These are phyloP conservation scores for Drosophila nebulosa DNA, from an alignment of 1,140 invertebrate genomes.

Conservation along the genomic window DNA sequence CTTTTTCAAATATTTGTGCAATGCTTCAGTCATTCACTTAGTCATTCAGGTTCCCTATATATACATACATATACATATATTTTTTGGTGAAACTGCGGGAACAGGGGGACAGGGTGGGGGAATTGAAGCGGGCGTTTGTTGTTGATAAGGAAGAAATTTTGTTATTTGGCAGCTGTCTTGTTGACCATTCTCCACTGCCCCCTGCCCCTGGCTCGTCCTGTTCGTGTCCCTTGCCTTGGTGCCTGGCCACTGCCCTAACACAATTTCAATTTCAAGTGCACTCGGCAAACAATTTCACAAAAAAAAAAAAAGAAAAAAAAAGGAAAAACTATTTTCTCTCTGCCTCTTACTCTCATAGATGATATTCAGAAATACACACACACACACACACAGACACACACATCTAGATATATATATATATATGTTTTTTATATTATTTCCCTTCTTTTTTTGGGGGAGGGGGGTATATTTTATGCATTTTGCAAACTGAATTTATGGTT, in stretches of 20 bases:
- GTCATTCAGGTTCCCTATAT: slow-evolving; percentile 30
- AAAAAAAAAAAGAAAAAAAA: slow-evolving; percentile 19
- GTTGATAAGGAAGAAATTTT: slow-evolving; percentile 64
- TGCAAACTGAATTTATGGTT: slow-evolving; percentile 64
- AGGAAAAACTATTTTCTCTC: slow-evolving; percentile 16
- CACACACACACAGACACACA: not conserved
- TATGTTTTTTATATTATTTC: not conserved
- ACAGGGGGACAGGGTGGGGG: no score
- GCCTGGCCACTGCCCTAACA: slow-evolving; percentile 20
- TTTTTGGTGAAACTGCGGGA: no score
- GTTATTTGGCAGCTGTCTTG: slow-evolving; percentile 62
- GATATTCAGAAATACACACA: slow-evolving; percentile 28
- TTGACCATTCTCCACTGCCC: slow-evolving; percentile 22
- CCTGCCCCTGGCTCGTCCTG: not conserved
- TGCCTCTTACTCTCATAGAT: slow-evolving; percentile 18
- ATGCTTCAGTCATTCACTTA: slow-evolving; percentile 59
- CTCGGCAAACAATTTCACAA: slow-evolving; percentile 67
- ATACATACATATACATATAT: no score
- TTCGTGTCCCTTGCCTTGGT: not conserved
- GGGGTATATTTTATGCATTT: slow-evolving; percentile 40
- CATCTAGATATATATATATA: not conserved
- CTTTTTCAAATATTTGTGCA: slow-evolving; percentile 78
- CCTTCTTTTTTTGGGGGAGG: slow-evolving; percentile 7
- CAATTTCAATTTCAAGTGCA: slow-evolving; percentile 76
- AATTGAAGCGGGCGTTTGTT: not conserved